Evolutionary conservation across 2,888 invertebrate genomes (phyloP).

Genomic region (Macrosiphum euphorbiae): DNA sequence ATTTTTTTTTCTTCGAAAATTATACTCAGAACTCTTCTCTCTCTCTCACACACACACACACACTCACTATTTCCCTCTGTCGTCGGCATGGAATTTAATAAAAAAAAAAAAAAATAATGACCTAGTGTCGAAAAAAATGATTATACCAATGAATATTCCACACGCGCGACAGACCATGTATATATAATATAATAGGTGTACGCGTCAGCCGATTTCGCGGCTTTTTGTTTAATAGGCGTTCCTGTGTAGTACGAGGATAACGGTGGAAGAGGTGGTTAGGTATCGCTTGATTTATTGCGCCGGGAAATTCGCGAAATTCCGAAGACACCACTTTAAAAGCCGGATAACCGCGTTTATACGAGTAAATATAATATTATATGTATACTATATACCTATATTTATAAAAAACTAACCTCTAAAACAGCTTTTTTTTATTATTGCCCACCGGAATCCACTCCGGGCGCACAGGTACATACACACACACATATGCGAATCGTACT

Average conservation of each 20-base stretch:
- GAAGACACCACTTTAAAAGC: constrained; percentile 17
- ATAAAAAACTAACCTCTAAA: constrained; percentile 1
- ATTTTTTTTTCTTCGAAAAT: background rate
- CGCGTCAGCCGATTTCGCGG: background rate
- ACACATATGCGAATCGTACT: background rate
- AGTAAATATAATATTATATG: too few species aligned
- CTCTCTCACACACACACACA: background rate
- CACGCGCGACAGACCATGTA: background rate
- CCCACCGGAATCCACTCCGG: constrained; percentile 23
- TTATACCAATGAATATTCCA: constrained; percentile 1
- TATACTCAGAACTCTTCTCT: background rate
- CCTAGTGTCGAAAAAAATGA: background rate
- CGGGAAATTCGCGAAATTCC: constrained; percentile 48
- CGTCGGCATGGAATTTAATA: background rate
- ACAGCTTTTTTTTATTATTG: constrained; percentile 32
- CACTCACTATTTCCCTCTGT: background rate
- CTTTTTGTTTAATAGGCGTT: constrained; percentile 32
- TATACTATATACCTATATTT: background rate
- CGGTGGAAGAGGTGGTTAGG: background rate
- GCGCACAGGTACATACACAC: background rate
- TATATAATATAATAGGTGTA: constrained; percentile 10
- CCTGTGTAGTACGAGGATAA: background rate
- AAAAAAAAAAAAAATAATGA: constrained; percentile 12
- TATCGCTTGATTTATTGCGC: constrained; percentile 45
- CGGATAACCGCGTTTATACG: background rate